Evolutionary conservation across 2,888 invertebrate species (phyloP).

Genomic region (Agrilus mali): DNA sequence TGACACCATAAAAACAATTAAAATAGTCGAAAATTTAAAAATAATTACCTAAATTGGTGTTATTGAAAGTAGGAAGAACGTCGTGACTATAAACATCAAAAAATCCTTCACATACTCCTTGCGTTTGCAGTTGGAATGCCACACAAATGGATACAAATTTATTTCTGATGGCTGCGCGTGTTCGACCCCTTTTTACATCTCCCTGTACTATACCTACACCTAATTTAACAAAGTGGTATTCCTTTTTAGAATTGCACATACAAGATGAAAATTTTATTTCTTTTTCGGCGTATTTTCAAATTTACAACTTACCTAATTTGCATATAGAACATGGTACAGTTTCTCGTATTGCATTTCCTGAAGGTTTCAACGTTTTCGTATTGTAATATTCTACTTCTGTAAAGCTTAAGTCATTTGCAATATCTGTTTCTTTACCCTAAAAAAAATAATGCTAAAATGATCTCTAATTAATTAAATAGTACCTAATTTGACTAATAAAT

Average conservation of each 20-base stretch:
- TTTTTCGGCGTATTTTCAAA: neutral
- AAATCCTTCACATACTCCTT: constrained; percentile 76
- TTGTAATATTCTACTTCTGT: too few relatives aligned
- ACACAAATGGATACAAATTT: constrained; percentile 76
- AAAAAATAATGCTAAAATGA: too few relatives aligned
- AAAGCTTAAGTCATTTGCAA: too few relatives aligned
- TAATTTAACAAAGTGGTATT: constrained; percentile 16
- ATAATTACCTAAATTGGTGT: constrained; percentile 17
- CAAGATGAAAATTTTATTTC: neutral
- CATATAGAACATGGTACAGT: constrained; percentile 17
- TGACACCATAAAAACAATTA: too few relatives aligned
- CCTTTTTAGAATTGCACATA: neutral
- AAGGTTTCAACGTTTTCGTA: too few relatives aligned
- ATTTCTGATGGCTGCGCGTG: constrained; percentile 63
- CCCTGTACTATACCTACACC: constrained; percentile 66
- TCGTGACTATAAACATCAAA: constrained; percentile 68
- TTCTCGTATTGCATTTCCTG: constrained; percentile 12
- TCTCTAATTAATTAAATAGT: too few relatives aligned
- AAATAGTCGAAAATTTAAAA: too few relatives aligned
- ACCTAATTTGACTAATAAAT: too few relatives aligned
- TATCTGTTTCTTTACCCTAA: too few relatives aligned
- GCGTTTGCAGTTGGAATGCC: constrained; percentile 70
- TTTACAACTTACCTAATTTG: constrained; percentile 14
- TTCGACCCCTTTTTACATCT: constrained; percentile 55
- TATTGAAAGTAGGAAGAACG: constrained; percentile 26